Percentiles rank a stretch among this genome's conserved stretches.
Conservation (phyloP, 2,888 invertebrate genomes). For the Steinernema carpocapsae region DNA sequence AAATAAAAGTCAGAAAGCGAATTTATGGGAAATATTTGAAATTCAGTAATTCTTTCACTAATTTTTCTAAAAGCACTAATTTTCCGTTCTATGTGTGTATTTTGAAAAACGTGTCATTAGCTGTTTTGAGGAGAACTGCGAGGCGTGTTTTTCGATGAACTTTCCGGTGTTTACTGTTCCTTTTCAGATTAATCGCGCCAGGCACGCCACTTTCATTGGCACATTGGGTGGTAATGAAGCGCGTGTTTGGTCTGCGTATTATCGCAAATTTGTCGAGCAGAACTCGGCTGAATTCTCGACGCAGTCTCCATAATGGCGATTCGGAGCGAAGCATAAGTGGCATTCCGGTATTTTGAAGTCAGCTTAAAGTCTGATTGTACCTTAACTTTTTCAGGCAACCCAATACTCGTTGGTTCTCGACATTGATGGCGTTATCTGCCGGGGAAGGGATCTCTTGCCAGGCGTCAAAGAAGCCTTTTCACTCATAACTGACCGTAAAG, state of each 20-base stretch:
- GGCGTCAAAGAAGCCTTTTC: slow-evolving; percentile 75
- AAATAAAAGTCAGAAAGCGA: no score
- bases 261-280: background rate
- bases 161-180: no score
- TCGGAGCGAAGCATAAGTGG: background rate
- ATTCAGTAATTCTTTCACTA: no score
- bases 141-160: no score
- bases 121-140: no score
- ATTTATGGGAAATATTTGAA: no score
- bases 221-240: background rate
- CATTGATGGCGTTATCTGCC: slow-evolving; percentile 77
- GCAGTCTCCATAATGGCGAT: background rate
- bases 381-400: background rate
- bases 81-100: no score
- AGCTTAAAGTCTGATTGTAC: background rate
- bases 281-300: background rate
- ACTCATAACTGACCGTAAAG: slow-evolving; percentile 71
- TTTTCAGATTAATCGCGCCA: no score
- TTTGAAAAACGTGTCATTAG: no score
- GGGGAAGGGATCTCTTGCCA: slow-evolving; percentile 75
- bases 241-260: background rate
- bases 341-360: no score
- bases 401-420: slow-evolving; percentile 73
- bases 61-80: no score
- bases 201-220: no score